phyloP scores from a whole-genome alignment of 2,797 vertebrate species.

The Rachycentron canadum region DNA sequence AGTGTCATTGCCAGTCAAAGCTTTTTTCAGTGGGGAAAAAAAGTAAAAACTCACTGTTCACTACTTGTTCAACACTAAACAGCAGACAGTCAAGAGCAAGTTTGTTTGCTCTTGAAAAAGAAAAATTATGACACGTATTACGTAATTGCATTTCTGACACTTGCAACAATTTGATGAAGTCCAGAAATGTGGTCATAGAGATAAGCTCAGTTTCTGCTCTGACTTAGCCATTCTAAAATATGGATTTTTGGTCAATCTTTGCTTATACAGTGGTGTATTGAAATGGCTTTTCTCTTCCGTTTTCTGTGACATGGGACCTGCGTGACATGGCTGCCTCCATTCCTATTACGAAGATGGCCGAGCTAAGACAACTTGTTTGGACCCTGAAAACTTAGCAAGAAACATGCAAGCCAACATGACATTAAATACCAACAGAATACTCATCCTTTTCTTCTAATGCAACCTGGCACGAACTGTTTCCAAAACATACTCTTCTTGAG shows the following conservation, averaged over 20 bases:
- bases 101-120: no score
- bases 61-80: neutral
- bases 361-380: neutral
- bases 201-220: conserved; percentile 8
- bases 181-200: neutral
- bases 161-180: neutral
- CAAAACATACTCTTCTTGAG: conserved; percentile 4
- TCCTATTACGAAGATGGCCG: neutral
- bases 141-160: neutral
- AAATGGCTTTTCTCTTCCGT: neutral
- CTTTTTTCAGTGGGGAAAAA: neutral
- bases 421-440: neutral
- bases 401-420: neutral
- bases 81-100: neutral
- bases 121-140: neutral
- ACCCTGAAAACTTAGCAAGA: neutral
- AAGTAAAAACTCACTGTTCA: neutral
- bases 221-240: neutral
- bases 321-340: neutral
- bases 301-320: neutral
- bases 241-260: neutral
- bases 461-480: neutral
- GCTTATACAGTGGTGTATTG: neutral
- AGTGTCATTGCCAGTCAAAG: neutral
- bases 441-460: neutral